Percentiles rank a stretch among this genome's conserved stretches.
These are phyloP conservation scores for Caenorhabditis brenneri DNA, from an alignment of 1,140 invertebrate species.

Conservation along the genomic window DNA sequence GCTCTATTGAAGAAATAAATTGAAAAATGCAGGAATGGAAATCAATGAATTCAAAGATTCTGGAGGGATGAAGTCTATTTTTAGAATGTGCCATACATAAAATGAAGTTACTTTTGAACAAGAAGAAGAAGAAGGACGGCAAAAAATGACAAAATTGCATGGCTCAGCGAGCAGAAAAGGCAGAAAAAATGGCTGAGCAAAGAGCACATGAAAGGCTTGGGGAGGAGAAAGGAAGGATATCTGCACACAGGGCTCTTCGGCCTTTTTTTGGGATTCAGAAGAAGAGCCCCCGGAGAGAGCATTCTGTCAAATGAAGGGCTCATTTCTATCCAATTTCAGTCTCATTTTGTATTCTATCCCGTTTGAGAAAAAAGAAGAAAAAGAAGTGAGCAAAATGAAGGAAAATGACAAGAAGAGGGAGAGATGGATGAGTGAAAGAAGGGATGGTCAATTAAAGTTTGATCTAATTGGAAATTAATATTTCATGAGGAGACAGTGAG, in stretches of 20 bases:
- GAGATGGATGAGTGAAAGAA: background rate
- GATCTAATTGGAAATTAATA: background rate
- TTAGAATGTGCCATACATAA: background rate
- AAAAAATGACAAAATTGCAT: constrained; percentile 1
- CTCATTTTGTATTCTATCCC: background rate
- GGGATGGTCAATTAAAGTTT: background rate
- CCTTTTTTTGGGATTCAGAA: background rate
- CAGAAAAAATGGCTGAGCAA: constrained; percentile 21
- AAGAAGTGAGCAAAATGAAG: too few species aligned
- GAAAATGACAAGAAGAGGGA: background rate
- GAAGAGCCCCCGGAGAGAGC: background rate
- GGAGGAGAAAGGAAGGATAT: too few species aligned
- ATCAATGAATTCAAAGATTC: background rate
- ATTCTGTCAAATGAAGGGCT: constrained; percentile 5
- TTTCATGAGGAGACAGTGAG: too few species aligned
- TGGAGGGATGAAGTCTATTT: background rate
- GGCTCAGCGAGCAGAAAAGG: background rate
- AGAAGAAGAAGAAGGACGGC: background rate
- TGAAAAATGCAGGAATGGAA: background rate
- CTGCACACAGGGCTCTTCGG: too few species aligned
- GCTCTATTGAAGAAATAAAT: background rate
- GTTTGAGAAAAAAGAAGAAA: background rate
- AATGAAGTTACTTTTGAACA: constrained; percentile 10
- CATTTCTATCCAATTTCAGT: constrained; percentile 1
- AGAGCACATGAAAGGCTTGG: background rate